Percentiles rank a stretch among this genome's conserved stretches.
Conservation (phyloP, 1,140 invertebrate species). For the Zeugodacus cucurbitae region DNA sequence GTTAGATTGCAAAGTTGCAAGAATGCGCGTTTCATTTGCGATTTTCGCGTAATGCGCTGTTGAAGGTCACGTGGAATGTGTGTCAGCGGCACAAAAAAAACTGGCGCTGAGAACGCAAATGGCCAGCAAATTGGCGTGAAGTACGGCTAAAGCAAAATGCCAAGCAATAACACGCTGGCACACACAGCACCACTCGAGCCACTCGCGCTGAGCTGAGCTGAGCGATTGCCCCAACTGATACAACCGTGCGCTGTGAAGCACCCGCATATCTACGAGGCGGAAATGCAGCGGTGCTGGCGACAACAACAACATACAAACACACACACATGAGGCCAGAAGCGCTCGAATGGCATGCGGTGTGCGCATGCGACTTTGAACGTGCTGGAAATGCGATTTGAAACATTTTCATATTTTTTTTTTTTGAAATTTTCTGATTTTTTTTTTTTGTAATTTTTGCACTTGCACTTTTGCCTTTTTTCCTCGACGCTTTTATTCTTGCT, state of each 20-base stretch:
- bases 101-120: slow-evolving; percentile 1
- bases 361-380: not conserved
- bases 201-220: not conserved
- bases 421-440: not conserved
- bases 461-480: not conserved
- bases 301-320: not conserved
- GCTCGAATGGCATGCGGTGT: not conserved
- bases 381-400: not conserved
- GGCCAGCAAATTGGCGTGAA: slow-evolving; percentile 11
- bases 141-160: not conserved
- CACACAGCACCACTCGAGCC: not conserved
- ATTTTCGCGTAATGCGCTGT: not conserved
- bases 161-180: not conserved
- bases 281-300: slow-evolving; percentile 1
- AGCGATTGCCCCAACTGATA: not conserved
- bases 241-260: not conserved
- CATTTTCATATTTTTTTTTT: not conserved
- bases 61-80: slow-evolving; percentile 31
- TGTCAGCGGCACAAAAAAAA: not conserved
- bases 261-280: slow-evolving; percentile 8
- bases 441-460: not conserved
- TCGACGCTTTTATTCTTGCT: not conserved
- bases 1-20: not conserved
- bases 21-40: not conserved
- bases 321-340: not conserved